Conservation (phyloP, 2,888 invertebrate genomes). For the Brachynemurus nebulosus region DNA sequence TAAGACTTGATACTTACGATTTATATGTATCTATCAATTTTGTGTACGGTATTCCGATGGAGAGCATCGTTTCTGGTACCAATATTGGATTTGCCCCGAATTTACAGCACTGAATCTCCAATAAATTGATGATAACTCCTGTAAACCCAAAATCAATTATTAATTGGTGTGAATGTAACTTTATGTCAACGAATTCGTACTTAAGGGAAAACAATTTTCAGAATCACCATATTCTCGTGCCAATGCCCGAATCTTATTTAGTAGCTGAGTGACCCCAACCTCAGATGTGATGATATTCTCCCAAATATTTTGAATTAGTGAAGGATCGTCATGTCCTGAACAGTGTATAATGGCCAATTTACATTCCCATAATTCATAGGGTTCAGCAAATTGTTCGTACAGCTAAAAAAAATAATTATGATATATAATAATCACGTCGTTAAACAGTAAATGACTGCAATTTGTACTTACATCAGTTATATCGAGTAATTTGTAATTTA, state of each 20-base stretch:
- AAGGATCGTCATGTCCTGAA: conserved; percentile 80
- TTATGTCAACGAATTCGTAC: conserved; percentile 38
- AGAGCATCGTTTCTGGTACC: conserved; percentile 62
- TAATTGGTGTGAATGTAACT: neutral
- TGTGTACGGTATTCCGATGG: conserved; percentile 62
- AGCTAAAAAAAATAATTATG: conserved; percentile 37
- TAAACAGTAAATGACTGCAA: neutral
- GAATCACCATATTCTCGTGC: conserved; percentile 67
- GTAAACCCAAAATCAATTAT: neutral
- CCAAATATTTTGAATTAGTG: conserved; percentile 85
- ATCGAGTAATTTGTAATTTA: conserved; percentile 73
- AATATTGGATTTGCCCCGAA: conserved; percentile 54
- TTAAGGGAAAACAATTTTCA: conserved; percentile 76
- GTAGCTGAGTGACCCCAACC: conserved; percentile 51
- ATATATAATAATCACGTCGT: no score
- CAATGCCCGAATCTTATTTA: conserved; percentile 62
- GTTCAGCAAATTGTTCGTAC: conserved; percentile 85
- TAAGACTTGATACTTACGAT: conserved; percentile 39
- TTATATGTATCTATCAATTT: conserved; percentile 73
- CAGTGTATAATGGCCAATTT: conserved; percentile 91
- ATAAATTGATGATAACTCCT: conserved; percentile 16
- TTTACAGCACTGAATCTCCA: conserved; percentile 65
- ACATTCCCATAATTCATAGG: conserved; percentile 81
- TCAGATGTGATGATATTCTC: conserved; percentile 57
- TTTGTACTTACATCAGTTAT: conserved; percentile 57